Percentiles rank a stretch among this genome's conserved stretches.
Evolutionary conservation across 2,888 invertebrate genomes (phyloP).

Genomic region (Didymodactylos carnosus): DNA sequence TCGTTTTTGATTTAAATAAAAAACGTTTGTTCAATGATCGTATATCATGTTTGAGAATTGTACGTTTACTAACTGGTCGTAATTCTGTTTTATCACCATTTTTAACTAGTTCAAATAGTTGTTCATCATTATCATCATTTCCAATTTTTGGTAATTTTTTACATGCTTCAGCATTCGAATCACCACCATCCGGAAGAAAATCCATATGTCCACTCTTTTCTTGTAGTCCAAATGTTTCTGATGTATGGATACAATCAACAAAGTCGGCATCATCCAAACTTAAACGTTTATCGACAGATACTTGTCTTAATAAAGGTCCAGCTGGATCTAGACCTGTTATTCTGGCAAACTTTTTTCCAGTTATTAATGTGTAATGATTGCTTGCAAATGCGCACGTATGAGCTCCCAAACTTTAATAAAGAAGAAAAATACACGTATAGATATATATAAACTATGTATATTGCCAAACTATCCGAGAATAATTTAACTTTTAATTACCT

Average conservation of each 20-base stretch:
- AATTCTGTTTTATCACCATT: too few relatives aligned
- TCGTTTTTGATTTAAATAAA: neutral
- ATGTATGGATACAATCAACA: conserved; percentile 12
- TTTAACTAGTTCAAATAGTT: too few relatives aligned
- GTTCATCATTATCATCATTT: neutral
- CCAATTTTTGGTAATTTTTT: conserved; percentile 6
- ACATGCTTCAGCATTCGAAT: neutral
- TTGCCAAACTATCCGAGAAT: too few relatives aligned
- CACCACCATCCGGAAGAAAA: conserved; percentile 34
- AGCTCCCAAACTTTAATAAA: conserved; percentile 13
- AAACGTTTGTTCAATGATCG: too few relatives aligned
- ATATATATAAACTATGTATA: too few relatives aligned
- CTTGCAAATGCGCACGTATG: conserved; percentile 11
- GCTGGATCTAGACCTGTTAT: conserved; percentile 58
- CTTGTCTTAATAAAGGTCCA: conserved; percentile 42
- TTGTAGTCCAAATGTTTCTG: conserved; percentile 12
- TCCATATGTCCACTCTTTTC: conserved; percentile 29
- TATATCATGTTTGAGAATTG: too few relatives aligned
- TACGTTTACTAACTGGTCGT: neutral
- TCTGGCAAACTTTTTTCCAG: neutral
- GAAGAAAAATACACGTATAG: neutral
- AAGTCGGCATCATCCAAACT: conserved; percentile 6
- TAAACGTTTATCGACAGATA: conserved; percentile 15
- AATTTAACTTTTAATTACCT: neutral
- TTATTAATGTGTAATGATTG: neutral